These are phyloP conservation scores for Arctia plantaginis DNA, from an alignment of 2,888 invertebrate genomes.

Conservation along the genomic window DNA sequence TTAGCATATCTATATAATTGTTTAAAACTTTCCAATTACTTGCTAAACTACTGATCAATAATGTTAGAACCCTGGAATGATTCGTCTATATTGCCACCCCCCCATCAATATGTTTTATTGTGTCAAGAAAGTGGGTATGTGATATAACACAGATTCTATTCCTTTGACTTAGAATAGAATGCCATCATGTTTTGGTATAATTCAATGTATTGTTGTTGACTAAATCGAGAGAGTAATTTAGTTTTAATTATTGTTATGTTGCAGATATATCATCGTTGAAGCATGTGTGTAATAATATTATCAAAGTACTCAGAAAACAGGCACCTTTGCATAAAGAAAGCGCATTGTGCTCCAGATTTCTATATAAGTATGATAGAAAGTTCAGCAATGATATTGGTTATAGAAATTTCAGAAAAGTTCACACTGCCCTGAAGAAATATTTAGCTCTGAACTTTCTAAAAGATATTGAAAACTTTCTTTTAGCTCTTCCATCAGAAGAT, in stretches of 20 bases:
- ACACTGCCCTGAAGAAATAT: constrained; percentile 83
- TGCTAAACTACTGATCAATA: neutral
- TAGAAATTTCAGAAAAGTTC: constrained; percentile 84
- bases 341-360: constrained; percentile 84
- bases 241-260: constrained; percentile 36
- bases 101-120: constrained; percentile 70
- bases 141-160: neutral
- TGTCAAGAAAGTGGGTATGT: constrained; percentile 60
- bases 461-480: constrained; percentile 72
- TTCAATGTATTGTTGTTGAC: too few species aligned
- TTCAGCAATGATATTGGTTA: constrained; percentile 87
- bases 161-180: neutral
- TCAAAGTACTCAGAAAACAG: constrained; percentile 73
- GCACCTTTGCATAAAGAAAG: constrained; percentile 84
- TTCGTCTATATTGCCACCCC: constrained; percentile 66
- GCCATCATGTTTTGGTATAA: too few species aligned
- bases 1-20: too few species aligned
- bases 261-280: constrained; percentile 68
- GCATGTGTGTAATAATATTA: constrained; percentile 63
- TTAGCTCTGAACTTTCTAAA: constrained; percentile 77
- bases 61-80: constrained; percentile 78
- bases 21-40: neutral
- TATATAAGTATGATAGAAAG: constrained; percentile 87
- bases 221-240: neutral
- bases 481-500: constrained; percentile 66